Conservation (phyloP, 2,888 invertebrate genomes). For the Tanypteryx hageni region DNA sequence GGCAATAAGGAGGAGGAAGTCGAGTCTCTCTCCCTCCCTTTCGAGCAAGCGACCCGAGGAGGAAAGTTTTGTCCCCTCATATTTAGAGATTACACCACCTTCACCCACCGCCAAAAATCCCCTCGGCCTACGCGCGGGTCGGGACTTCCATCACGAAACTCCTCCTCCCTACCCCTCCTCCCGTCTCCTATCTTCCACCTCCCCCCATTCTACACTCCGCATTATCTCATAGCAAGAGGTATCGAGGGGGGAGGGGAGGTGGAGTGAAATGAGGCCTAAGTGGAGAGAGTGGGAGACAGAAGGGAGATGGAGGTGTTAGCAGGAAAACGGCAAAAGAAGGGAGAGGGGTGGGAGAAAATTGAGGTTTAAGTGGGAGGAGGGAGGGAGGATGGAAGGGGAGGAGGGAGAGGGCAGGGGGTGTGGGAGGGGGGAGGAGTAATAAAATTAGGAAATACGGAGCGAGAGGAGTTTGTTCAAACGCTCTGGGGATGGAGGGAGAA, state of each 20-base stretch:
- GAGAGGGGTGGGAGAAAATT: background rate
- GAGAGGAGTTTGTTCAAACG: constrained; percentile 1
- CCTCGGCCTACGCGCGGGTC: too few relatives aligned
- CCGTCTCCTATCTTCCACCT: too few relatives aligned
- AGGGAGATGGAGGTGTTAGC: background rate
- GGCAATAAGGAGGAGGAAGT: background rate
- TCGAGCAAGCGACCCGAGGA: too few relatives aligned
- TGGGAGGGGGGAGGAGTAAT: background rate
- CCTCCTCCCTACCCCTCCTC: too few relatives aligned
- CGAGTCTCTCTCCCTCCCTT: background rate
- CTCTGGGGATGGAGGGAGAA: too few relatives aligned
- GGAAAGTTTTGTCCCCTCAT: constrained; percentile 9
- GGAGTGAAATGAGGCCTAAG: background rate
- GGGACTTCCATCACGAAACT: too few relatives aligned
- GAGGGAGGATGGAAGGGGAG: background rate
- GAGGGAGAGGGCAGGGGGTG: background rate
- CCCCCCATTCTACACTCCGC: background rate
- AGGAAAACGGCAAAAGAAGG: background rate
- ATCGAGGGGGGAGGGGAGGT: background rate
- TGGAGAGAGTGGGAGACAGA: background rate
- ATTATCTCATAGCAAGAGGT: background rate
- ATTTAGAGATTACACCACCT: constrained; percentile 29
- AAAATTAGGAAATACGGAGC: background rate
- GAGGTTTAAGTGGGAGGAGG: background rate
- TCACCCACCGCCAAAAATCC: background rate